Base-by-base conservation (phyloP, 2,888 invertebrate genomes). In the Barypeithes pellucidus region DNA sequence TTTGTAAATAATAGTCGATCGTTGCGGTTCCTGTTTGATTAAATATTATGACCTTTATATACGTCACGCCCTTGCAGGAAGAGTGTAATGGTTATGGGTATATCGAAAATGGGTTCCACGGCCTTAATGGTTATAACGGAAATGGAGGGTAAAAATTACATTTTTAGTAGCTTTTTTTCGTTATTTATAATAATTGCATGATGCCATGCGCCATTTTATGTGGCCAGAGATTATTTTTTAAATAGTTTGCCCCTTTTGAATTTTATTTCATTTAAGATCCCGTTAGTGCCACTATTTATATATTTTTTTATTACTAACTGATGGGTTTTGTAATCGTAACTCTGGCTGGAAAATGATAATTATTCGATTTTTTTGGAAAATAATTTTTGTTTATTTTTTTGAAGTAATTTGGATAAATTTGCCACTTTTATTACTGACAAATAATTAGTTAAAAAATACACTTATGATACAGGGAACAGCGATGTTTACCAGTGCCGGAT, bases 1-100 rank as follows among this genome's bases (percentile, higher is more conserved):
- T 33, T 57, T 57, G 54, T 57, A 57, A 14, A 57, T 57, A 57
- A 29, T 29, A 29, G 29, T n/a, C 8, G 52, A 29, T 29, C 8
- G 14, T 11, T 12, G 11, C 33, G 33, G 9, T 33, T 57, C 60
- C 39, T 70, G 43, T 18, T 14, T 16, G 20, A 39, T 12, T 11
- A 63, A 57, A 83, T 79, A 24, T 2, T 24, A 86, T 86, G 86
- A 86, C 86, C 75, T 86, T 84, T 80, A 86, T 86, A 77, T 85
- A 86, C 75, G 86, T 86, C 67, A 83, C 85, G 83, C 86, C 86
- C 52, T 79, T 85, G 73, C 82, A 83, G 77, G 85, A 85, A 79
- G 82, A 84, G 62, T 80, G 83, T 79, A 83, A 85, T 77, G 84
- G 84, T 70, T 83, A 84, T 77, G 83, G 84, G 79, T 78, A 84